phyloP scores from a whole-genome alignment of 2,113 vertebrate genomes.

The Mesembrinibis cayennensis region DNA sequence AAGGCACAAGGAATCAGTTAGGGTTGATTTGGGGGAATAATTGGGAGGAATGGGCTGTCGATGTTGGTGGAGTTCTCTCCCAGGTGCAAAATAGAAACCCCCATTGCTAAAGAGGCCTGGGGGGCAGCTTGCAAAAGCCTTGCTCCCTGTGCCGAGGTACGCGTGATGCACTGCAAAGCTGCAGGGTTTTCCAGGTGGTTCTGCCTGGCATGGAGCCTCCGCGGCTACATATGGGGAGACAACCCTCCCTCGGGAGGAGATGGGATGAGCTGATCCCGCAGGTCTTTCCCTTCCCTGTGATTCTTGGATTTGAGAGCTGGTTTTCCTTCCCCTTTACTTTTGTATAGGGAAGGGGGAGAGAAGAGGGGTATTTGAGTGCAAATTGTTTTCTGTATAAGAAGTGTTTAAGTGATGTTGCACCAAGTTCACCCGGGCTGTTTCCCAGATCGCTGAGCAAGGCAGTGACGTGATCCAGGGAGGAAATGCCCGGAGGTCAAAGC shows the following conservation, averaged over 20 bases:
- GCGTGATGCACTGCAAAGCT: neutral
- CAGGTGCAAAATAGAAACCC: neutral
- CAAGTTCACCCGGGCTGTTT: neutral
- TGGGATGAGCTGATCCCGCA: accelerated
- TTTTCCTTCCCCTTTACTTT: neutral
- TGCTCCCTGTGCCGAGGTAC: neutral
- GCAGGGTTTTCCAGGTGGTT: neutral
- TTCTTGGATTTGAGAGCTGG: neutral
- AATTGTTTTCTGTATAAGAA: neutral
- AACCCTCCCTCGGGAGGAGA: neutral
- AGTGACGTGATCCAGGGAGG: neutral
- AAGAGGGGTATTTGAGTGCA: neutral
- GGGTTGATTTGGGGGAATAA: neutral
- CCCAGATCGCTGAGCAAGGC: neutral
- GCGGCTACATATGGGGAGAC: neutral
- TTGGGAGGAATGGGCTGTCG: neutral
- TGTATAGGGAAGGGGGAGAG: accelerated
- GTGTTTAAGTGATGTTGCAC: neutral
- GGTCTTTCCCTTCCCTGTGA: accelerated
- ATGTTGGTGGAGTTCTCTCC: neutral
- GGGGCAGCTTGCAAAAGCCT: neutral
- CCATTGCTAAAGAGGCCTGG: neutral
- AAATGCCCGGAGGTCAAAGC: neutral
- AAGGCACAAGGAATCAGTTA: neutral
- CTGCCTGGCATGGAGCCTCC: neutral